Conservation (phyloP, 2,113 vertebrate species). For the Rhynchopsitta pachyrhyncha region DNA sequence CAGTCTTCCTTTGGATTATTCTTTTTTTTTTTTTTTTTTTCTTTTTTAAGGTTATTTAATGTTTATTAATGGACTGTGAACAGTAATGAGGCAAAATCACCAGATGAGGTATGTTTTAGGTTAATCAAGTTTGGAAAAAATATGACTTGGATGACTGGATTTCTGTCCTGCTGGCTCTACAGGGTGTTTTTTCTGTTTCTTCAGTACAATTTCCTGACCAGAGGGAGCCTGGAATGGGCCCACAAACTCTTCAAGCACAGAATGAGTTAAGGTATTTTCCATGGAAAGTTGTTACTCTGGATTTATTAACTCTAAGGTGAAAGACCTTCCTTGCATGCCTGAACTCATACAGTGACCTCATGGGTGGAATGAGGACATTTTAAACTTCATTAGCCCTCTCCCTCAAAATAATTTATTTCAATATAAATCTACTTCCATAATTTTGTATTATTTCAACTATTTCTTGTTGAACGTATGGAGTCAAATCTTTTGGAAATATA, state of each 20-base stretch:
- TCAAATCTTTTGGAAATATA: not conserved
- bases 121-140: not conserved
- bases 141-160: not conserved
- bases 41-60: not conserved
- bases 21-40: not conserved
- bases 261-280: not conserved
- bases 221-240: not conserved
- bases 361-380: not conserved
- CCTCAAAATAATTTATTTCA: not conserved
- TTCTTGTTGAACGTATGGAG: not conserved
- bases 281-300: not conserved
- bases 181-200: not conserved
- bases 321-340: not conserved
- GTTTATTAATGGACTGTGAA: not conserved
- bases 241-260: not conserved
- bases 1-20: not conserved
- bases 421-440: not conserved
- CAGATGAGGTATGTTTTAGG: not conserved
- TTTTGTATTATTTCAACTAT: not conserved
- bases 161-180: not conserved
- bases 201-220: not conserved
- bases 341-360: not conserved
- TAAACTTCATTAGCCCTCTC: not conserved
- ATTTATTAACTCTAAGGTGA: not conserved
- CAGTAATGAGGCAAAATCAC: not conserved